phyloP scores from a whole-genome alignment of 23 tunicate species.

The Botrylloides violaceus region DNA sequence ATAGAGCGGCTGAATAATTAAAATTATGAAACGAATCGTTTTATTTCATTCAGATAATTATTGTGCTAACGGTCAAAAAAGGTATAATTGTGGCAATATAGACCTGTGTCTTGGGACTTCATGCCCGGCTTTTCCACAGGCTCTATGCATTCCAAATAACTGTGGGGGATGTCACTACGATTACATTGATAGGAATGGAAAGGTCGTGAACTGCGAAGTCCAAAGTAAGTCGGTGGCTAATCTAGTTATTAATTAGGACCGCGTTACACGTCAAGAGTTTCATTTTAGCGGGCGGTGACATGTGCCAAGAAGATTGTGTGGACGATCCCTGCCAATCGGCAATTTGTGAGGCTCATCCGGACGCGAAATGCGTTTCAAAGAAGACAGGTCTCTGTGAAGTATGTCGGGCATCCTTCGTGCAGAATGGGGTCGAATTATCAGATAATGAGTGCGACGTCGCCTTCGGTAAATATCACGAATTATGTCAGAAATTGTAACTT shows the following conservation, averaged over 20 bases:
- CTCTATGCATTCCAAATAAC: constrained; percentile 20
- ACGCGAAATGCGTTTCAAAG: constrained; percentile 3
- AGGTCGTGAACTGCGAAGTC: background rate
- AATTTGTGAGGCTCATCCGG: constrained; percentile 9
- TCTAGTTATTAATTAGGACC: background rate
- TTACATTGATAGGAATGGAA: constrained; percentile 10
- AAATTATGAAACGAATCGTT: too few species aligned
- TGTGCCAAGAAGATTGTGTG: background rate
- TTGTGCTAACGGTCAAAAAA: constrained; percentile 13
- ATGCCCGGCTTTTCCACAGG: constrained; percentile 17
- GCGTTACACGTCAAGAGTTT: too few species aligned
- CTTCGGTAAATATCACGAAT: too few species aligned
- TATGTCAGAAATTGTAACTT: too few species aligned
- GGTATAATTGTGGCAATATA: background rate
- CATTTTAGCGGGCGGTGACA: too few species aligned
- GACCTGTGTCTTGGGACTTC: constrained; percentile 7
- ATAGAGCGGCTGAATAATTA: too few species aligned
- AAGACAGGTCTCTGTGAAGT: constrained; percentile 8
- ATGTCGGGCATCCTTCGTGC: background rate
- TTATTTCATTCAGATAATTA: background rate
- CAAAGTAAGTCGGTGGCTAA: background rate
- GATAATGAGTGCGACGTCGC: constrained; percentile 9
- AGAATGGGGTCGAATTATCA: background rate
- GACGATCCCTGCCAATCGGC: constrained; percentile 1
- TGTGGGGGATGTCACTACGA: constrained; percentile 23